Conservation (phyloP, 2,888 invertebrate genomes). For the Hesperia comma region DNA sequence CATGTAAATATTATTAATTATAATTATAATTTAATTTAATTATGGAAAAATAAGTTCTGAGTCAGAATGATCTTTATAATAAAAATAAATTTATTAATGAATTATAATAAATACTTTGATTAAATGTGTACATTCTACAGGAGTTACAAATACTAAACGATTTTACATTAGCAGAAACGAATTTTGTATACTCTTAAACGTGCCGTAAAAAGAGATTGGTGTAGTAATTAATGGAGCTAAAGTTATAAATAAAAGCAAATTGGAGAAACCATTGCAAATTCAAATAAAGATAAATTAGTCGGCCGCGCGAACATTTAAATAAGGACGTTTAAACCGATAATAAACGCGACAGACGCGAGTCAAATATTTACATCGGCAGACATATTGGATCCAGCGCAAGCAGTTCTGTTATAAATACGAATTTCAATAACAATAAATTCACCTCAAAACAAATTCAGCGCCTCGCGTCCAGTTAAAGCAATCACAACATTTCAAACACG, state of each 20-base stretch:
- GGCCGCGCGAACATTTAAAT: not conserved
- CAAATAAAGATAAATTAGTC: slow-evolving; percentile 6
- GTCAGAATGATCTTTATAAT: too few relatives aligned
- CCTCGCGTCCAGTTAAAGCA: slow-evolving; percentile 37
- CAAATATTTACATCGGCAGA: slow-evolving; percentile 25
- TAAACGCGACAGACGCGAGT: slow-evolving; percentile 9
- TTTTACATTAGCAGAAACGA: too few relatives aligned
- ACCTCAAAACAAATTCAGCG: slow-evolving; percentile 32
- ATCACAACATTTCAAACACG: slow-evolving; percentile 46
- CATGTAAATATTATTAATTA: too few relatives aligned
- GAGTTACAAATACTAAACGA: too few relatives aligned
- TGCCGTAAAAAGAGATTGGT: too few relatives aligned
- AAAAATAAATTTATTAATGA: too few relatives aligned
- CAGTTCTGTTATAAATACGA: slow-evolving; percentile 25
- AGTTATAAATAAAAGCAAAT: not conserved
- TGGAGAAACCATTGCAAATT: not conserved
- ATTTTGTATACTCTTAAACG: too few relatives aligned
- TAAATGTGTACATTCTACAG: too few relatives aligned
- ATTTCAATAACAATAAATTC: slow-evolving; percentile 34
- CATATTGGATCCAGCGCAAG: slow-evolving; percentile 11
- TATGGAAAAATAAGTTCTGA: too few relatives aligned
- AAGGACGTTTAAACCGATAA: not conserved
- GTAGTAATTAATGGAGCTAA: too few relatives aligned
- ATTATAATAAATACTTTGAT: too few relatives aligned
- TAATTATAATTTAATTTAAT: too few relatives aligned